A percentile compares a stretch with the other conserved stretches of the same genome.
These are phyloP conservation scores for Bryconaethiops microstoma DNA, from an alignment of 2,797 vertebrate genomes.

Conservation along the genomic window DNA sequence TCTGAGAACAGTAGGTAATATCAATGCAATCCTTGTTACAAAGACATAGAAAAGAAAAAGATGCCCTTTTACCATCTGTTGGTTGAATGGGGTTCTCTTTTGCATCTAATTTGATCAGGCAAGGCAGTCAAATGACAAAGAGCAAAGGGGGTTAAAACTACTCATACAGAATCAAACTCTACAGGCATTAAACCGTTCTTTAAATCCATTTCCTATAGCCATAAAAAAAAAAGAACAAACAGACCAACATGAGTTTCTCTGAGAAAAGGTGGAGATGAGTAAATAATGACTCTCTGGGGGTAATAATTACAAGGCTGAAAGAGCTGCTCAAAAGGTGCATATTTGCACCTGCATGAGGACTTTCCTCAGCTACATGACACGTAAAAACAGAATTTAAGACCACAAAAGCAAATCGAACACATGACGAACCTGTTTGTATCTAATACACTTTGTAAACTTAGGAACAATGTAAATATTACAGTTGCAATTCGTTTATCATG, in stretches of 20 bases:
- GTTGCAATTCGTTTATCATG: too few species aligned
- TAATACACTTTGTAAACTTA: background rate
- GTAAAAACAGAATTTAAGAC: conserved; percentile 18
- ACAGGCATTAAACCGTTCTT: conserved; percentile 17
- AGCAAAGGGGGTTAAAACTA: background rate
- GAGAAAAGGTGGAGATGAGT: conserved; percentile 51
- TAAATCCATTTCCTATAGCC: conserved; percentile 18
- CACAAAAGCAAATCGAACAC: background rate
- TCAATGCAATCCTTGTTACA: conserved; percentile 43
- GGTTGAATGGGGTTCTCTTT: background rate
- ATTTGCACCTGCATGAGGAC: conserved; percentile 69
- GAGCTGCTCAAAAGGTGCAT: conserved; percentile 53
- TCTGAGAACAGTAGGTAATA: conserved; percentile 52
- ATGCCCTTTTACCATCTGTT: background rate
- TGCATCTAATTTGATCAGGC: background rate
- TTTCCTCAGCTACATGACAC: conserved; percentile 53
- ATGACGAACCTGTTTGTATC: background rate
- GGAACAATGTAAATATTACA: background rate
- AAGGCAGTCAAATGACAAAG: background rate
- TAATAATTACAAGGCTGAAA: conserved; percentile 71
- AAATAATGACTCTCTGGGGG: conserved; percentile 66
- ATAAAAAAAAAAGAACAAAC: conserved; percentile 61
- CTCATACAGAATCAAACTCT: background rate
- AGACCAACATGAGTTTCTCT: conserved; percentile 25
- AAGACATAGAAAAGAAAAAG: background rate